Percentiles rank a stretch among this genome's conserved stretches.
These are phyloP conservation scores for Osmoderma eremita DNA, from an alignment of 2,888 invertebrate genomes.

Conservation along the genomic window DNA sequence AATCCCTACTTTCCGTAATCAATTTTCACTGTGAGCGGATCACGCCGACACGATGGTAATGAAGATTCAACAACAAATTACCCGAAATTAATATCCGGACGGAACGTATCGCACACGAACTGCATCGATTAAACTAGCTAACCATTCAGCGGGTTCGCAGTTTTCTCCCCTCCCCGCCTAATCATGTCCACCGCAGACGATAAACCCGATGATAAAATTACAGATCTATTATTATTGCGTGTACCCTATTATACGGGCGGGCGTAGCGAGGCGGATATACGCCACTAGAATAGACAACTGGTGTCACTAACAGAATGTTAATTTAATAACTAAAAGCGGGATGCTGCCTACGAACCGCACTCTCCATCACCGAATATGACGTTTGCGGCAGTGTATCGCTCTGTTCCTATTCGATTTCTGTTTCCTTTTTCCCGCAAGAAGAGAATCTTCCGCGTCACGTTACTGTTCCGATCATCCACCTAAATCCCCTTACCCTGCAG, in stretches of 20 bases:
- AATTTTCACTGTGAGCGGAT: constrained; percentile 11
- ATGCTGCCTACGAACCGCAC: background rate
- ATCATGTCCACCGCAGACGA: constrained; percentile 41
- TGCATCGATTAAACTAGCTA: constrained; percentile 42
- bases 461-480: constrained; percentile 37
- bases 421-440: background rate
- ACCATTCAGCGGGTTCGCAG: constrained; percentile 40
- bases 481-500: too few species aligned
- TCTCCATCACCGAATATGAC: constrained; percentile 13
- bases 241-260: constrained; percentile 4
- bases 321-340: constrained; percentile 27
- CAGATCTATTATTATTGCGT: constrained; percentile 41
- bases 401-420: background rate
- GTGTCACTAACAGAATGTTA: constrained; percentile 39
- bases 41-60: constrained; percentile 24
- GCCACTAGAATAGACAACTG: constrained; percentile 25
- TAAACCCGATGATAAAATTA: constrained; percentile 43
- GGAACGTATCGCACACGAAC: constrained; percentile 29
- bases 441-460: constrained; percentile 15
- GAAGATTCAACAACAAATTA: constrained; percentile 42
- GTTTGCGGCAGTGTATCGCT: background rate
- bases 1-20: constrained; percentile 16
- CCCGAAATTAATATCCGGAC: constrained; percentile 38
- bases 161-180: constrained; percentile 34
- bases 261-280: constrained; percentile 6